Conservation (phyloP, 92 coral and sea anemone species). For the Anthopleura xanthogrammica region DNA sequence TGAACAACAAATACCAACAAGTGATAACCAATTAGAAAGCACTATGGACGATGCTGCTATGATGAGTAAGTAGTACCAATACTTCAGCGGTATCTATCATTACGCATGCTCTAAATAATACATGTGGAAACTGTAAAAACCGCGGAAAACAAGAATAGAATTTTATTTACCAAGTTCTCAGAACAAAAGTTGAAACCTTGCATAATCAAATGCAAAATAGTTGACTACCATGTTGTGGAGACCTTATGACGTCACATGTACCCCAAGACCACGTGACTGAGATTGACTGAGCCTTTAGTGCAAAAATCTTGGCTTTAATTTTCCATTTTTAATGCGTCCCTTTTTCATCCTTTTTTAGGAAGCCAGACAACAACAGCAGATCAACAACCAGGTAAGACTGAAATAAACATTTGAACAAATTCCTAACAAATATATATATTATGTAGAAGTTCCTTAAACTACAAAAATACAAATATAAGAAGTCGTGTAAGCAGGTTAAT, state of each 20-base stretch:
- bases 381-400: neutral
- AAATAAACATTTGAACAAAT: neutral
- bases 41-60: conserved; percentile 13
- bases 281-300: neutral
- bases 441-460: too few relatives aligned
- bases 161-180: neutral
- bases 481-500: too few relatives aligned
- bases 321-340: neutral
- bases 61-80: conserved; percentile 3
- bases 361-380: neutral
- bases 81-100: neutral
- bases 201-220: too few relatives aligned
- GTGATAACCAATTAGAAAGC: conserved; percentile 36
- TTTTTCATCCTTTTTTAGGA: neutral
- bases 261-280: neutral
- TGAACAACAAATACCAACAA: conserved; percentile 39
- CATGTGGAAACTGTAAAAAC: too few relatives aligned
- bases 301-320: neutral
- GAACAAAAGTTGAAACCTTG: neutral
- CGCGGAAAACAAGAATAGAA: too few relatives aligned
- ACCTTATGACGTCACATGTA: too few relatives aligned
- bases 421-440: neutral
- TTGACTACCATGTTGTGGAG: too few relatives aligned
- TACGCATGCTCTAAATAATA: neutral
- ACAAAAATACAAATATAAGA: too few relatives aligned